Conservation (phyloP, 2,888 invertebrate genomes). For the Tipula lateralis region DNA sequence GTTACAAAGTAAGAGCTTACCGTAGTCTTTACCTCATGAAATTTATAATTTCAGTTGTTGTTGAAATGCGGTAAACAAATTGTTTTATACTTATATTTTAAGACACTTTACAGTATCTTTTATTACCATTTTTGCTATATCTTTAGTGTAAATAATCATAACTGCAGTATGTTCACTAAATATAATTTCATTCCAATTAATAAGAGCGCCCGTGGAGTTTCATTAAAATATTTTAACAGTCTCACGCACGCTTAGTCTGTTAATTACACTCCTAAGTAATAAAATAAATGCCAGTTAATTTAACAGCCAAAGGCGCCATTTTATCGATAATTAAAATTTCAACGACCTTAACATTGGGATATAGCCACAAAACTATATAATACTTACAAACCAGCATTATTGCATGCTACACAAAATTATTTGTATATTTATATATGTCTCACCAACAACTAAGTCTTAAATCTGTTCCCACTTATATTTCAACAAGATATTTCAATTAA, state of each 20-base stretch:
- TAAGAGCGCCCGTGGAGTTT: neutral
- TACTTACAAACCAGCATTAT: neutral
- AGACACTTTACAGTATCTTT: no score
- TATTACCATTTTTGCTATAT: no score
- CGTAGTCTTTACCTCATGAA: no score
- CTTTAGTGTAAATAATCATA: no score
- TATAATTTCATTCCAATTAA: no score
- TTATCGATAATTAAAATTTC: neutral
- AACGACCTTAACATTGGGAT: neutral
- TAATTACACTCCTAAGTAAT: neutral
- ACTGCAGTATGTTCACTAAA: no score
- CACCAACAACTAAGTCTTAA: neutral
- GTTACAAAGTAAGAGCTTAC: no score
- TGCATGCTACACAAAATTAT: neutral
- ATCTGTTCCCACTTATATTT: neutral
- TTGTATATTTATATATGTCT: neutral
- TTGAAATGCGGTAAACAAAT: no score
- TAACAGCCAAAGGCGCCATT: neutral
- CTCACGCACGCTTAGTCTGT: neutral
- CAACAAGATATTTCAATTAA: neutral
- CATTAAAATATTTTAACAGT: no score
- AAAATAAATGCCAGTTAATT: neutral
- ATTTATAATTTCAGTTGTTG: no score
- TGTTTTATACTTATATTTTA: no score
- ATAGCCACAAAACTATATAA: neutral